phyloP scores from a whole-genome alignment of 1,140 invertebrate species.

The Aphaenogaster rudis region DNA sequence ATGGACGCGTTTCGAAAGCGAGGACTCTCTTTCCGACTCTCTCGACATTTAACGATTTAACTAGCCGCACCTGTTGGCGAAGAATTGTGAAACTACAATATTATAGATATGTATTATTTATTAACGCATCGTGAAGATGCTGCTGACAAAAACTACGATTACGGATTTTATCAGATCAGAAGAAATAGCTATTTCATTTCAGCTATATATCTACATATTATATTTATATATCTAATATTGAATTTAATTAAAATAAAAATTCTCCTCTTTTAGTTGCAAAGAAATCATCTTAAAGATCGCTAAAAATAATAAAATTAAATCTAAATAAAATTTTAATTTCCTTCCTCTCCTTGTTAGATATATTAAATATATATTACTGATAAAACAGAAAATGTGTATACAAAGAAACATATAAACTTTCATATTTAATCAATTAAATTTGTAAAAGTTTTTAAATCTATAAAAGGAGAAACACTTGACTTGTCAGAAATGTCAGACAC shows the following conservation, averaged over 20 bases:
- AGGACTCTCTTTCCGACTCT: conserved; percentile 3
- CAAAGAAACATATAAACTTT: neutral
- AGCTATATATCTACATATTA: neutral
- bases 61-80: neutral
- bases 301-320: conserved; percentile 6
- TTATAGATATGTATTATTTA: neutral
- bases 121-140: neutral
- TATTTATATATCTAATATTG: neutral
- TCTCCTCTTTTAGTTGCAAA: neutral
- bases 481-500: neutral
- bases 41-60: conserved; percentile 48
- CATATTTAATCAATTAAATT: neutral
- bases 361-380: neutral
- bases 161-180: neutral
- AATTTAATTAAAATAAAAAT: conserved; percentile 1
- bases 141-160: neutral
- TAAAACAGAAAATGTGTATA: too few relatives aligned
- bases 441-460: neutral
- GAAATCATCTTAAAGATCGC: neutral
- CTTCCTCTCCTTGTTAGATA: neutral
- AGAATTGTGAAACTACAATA: neutral
- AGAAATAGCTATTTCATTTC: neutral
- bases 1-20: conserved; percentile 31
- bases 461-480: neutral
- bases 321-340: neutral